Percentiles rank a stretch among this genome's conserved stretches.
phyloP scores from a whole-genome alignment of 2,888 invertebrate species.

The Papilio protenor region DNA sequence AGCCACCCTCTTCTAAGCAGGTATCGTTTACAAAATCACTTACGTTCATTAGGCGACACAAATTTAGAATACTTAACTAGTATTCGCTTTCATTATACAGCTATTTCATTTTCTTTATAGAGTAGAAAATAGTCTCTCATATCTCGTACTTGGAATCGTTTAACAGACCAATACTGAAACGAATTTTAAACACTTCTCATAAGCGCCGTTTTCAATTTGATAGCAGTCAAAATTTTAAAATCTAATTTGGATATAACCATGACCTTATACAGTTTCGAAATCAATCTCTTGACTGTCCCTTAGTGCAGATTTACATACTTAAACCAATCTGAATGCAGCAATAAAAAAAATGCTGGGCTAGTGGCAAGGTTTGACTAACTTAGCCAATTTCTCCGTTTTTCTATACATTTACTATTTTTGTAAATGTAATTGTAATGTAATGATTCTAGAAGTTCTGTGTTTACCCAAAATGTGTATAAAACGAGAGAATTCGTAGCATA shows the following conservation, averaged over 20 bases:
- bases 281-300: no score
- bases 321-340: no score
- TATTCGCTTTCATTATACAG: neutral
- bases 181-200: no score
- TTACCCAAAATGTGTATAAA: constrained; percentile 3
- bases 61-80: constrained; percentile 26
- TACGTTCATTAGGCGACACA: constrained; percentile 26
- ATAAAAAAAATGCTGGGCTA: no score
- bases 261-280: no score
- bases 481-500: neutral
- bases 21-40: constrained; percentile 33
- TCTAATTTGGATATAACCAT: no score
- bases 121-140: neutral
- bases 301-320: no score
- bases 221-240: no score
- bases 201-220: no score
- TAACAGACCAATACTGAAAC: no score
- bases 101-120: neutral
- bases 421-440: neutral
- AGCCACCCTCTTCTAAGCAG: constrained; percentile 34
- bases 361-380: no score
- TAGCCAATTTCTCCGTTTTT: neutral
- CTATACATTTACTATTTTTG: neutral
- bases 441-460: neutral
- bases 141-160: no score